Base-by-base conservation (phyloP, 92 coral and sea anemone genomes). In the Ricordea florida region DNA sequence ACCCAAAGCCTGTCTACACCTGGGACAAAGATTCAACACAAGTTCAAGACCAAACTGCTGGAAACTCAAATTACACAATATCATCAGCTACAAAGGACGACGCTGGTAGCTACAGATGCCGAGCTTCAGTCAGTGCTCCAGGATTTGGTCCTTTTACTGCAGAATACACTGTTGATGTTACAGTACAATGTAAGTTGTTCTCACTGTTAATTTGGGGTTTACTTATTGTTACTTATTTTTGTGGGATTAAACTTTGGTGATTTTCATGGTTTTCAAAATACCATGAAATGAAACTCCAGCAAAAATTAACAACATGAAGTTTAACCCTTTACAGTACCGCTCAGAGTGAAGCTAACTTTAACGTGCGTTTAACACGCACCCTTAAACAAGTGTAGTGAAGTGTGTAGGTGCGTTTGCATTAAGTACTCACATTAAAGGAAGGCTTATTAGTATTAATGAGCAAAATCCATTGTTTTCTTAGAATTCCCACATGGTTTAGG, bases 1-100 rank as follows among this genome's bases (percentile, higher is more conserved):
- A 85, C 53, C 97, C 93, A 44, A 62, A 37, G 14, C 93, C 93
- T 62, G 24, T 32, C 1, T 79, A 79, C 42, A 57, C 56, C 5
- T 91, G 97, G 97, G 48, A 25, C 2, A 79, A 52, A 76, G 74
- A 38, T 50, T 28, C 6, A 48, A n/a, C 23, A 9, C 16, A 35
- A n/a, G 7, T 47, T 4, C 55, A 41, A 23, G 22, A 24, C 8
- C 16, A 40, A 32, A 27, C 42, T 13, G 11, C 32, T 3, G 14
- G n/a, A 29, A 47, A 66, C 46, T 43, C 79, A 8, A 79, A 84
- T 42, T 81, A 75, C 66, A 78, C 80, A 13, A 81, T 87, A 43
- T 26, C 74, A 16, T 23, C 79, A 57, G 92, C 88, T 17, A 41
- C 47, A 0, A 81, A 36, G 48, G 38, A 68, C 6, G 65, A 87